These are phyloP conservation scores for Cardiocondyla obscurior DNA, from an alignment of 1,140 invertebrate species.

Conservation along the genomic window DNA sequence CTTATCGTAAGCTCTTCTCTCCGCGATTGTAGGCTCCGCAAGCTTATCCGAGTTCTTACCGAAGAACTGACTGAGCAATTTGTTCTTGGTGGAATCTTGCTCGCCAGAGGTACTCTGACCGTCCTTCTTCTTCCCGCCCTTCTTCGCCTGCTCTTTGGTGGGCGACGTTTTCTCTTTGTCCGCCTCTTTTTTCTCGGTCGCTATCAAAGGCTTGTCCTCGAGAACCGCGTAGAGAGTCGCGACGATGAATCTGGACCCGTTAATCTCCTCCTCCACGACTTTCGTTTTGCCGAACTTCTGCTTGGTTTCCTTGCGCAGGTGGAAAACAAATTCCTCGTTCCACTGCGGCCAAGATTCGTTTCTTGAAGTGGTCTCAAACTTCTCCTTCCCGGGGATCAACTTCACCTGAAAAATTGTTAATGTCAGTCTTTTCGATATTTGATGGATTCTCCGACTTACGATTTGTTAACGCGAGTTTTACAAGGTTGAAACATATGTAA, in stretches of 20 bases:
- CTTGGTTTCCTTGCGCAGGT: constrained; percentile 84
- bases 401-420: constrained; percentile 86
- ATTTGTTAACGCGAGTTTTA: background rate
- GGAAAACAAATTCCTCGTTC: constrained; percentile 90
- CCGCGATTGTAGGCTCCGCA: constrained; percentile 63
- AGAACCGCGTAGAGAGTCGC: constrained; percentile 90
- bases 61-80: constrained; percentile 79
- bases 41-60: constrained; percentile 76
- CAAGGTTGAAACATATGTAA: background rate
- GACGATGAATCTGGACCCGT: constrained; percentile 88
- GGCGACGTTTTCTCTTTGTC: constrained; percentile 77
- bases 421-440: constrained; percentile 33
- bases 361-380: constrained; percentile 89
- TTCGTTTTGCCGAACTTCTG: constrained; percentile 81
- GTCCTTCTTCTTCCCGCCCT: constrained; percentile 78
- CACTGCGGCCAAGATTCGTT: constrained; percentile 91
- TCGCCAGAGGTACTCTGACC: constrained; percentile 45
- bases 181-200: constrained; percentile 81
- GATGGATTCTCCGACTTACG: background rate
- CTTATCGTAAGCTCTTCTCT: constrained; percentile 85
- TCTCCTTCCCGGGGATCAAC: constrained; percentile 89
- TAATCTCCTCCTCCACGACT: constrained; percentile 84
- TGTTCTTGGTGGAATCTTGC: constrained; percentile 75
- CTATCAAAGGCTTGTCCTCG: constrained; percentile 85
- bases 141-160: constrained; percentile 74